A percentile compares a stretch with the other conserved stretches of the same genome.
Evolutionary conservation across 2,797 vertebrate genomes (phyloP).

Genomic region (Kryptopterus vitreolus): DNA sequence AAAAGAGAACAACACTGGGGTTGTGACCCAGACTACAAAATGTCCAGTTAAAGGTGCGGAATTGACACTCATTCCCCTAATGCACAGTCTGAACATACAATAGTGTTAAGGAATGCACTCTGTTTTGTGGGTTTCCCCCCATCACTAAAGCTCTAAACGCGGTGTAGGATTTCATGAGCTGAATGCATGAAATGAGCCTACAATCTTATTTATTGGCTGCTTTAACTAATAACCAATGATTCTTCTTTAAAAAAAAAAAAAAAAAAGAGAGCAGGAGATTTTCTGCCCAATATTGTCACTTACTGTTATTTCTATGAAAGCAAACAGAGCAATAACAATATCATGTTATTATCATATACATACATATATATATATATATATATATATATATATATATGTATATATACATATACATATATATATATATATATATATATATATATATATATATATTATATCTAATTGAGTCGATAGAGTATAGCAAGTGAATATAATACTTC

Average conservation of each 20-base stretch:
- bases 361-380: too few relatives aligned
- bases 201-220: constrained; percentile 13
- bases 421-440: too few relatives aligned
- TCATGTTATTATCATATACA: not conserved
- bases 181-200: not conserved
- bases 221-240: constrained; percentile 15
- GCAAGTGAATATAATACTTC: too few relatives aligned
- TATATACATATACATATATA: too few relatives aligned
- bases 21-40: constrained; percentile 80
- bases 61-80: not conserved
- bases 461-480: not conserved
- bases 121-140: not conserved
- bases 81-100: not conserved
- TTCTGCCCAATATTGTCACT: not conserved
- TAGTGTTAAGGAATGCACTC: not conserved
- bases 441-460: not conserved
- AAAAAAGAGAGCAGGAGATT: constrained; percentile 5
- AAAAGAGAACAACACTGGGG: constrained; percentile 91
- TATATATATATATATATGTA: too few relatives aligned
- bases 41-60: constrained; percentile 82
- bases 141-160: not conserved
- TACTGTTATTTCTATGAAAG: not conserved
- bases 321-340: not conserved
- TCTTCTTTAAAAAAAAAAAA: not conserved
- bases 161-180: constrained; percentile 12